Evolutionary conservation across 2,888 invertebrate species (phyloP).

Genomic region (Elysia crispata): DNA sequence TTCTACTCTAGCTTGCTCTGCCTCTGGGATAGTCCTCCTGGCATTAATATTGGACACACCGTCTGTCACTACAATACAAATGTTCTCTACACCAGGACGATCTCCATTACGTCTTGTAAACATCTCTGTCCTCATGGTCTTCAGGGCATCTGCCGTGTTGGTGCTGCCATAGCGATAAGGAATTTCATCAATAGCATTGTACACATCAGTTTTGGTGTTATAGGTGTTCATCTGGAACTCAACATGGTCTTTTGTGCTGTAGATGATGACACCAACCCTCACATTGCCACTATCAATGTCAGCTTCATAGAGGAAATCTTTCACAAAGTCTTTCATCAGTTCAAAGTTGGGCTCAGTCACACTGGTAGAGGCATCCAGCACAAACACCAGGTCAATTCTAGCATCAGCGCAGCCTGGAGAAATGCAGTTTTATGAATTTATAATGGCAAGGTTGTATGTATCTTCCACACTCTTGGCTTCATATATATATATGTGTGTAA

Average conservation of each 20-base stretch:
- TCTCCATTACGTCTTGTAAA: slow-evolving; percentile 59
- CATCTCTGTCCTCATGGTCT: slow-evolving; percentile 57
- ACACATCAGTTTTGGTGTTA: slow-evolving; percentile 52
- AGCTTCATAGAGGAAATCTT: slow-evolving; percentile 57
- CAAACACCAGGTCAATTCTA: slow-evolving; percentile 64
- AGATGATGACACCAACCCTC: slow-evolving; percentile 58
- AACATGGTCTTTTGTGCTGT: slow-evolving; percentile 57
- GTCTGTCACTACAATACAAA: slow-evolving; percentile 63
- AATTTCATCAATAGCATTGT: slow-evolving; percentile 58
- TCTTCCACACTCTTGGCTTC: no score
- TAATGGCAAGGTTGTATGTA: no score
- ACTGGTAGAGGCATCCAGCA: slow-evolving; percentile 67
- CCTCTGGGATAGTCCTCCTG: slow-evolving; percentile 65
- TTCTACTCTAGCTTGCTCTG: slow-evolving; percentile 53
- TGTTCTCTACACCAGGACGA: slow-evolving; percentile 58
- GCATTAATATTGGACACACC: slow-evolving; percentile 67
- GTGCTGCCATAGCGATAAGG: slow-evolving; percentile 60
- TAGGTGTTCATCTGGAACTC: slow-evolving; percentile 63
- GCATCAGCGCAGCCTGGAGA: slow-evolving; percentile 51
- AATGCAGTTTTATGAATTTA: not conserved
- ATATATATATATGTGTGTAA: no score
- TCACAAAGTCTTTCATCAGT: slow-evolving; percentile 61
- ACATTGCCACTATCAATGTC: slow-evolving; percentile 56
- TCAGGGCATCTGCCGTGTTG: slow-evolving; percentile 63
- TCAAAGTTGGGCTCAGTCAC: slow-evolving; percentile 64